These are phyloP conservation scores for Hiodon tergisus DNA, from an alignment of 2,113 vertebrate genomes.

Conservation along the genomic window DNA sequence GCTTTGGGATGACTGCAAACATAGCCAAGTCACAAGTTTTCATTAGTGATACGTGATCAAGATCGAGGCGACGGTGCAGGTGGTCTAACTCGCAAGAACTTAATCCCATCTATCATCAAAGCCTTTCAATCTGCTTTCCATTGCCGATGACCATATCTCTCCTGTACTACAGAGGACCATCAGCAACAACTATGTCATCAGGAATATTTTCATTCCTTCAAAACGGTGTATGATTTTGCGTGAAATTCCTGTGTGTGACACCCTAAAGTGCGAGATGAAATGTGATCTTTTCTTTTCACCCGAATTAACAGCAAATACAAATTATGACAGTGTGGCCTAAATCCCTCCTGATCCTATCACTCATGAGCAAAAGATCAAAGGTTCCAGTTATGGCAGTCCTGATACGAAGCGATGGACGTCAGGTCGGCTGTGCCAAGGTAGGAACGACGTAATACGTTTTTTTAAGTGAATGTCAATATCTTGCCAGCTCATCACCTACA, in stretches of 20 bases:
- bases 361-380: constrained; percentile 51
- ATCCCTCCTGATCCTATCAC: constrained; percentile 35
- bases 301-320: constrained; percentile 38
- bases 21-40: constrained; percentile 1
- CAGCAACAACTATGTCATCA: constrained; percentile 7
- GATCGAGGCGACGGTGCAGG: neutral
- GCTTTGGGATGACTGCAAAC: neutral
- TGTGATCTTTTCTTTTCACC: constrained; percentile 27
- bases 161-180: neutral
- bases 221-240: neutral
- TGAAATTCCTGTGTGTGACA: neutral
- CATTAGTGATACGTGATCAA: neutral
- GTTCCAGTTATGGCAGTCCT: constrained; percentile 35
- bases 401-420: constrained; percentile 39
- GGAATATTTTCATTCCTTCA: neutral
- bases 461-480: neutral
- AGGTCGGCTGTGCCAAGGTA: neutral
- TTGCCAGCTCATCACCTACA: constrained; percentile 3
- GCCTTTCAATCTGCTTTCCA: neutral
- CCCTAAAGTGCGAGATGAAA: neutral
- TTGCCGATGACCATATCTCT: neutral
- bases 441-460: neutral
- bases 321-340: constrained; percentile 12
- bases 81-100: neutral
- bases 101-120: neutral